Percentiles rank a stretch among this genome's conserved stretches.
These are phyloP conservation scores for Zophobas morio DNA, from an alignment of 1,140 invertebrate genomes.

Conservation along the genomic window DNA sequence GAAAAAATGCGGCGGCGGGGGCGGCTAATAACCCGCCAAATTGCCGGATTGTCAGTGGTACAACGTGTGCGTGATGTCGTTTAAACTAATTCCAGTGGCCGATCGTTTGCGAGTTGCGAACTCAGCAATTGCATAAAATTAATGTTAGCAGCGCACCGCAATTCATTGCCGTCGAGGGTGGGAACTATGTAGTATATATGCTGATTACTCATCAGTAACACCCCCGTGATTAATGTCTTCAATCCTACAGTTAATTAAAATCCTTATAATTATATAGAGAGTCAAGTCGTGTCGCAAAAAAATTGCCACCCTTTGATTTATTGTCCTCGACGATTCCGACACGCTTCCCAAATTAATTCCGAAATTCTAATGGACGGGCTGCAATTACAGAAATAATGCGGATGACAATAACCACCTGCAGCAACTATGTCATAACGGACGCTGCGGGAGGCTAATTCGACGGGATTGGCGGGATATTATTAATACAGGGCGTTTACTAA, in stretches of 20 bases:
- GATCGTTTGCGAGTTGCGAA: constrained; percentile 53
- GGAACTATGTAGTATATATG: constrained; percentile 53
- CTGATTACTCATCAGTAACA: constrained; percentile 62
- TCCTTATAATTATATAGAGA: constrained; percentile 59
- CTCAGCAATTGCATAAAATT: constrained; percentile 57
- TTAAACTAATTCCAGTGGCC: constrained; percentile 52
- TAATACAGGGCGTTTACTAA: not conserved
- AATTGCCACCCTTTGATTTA: constrained; percentile 52
- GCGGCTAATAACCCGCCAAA: constrained; percentile 40
- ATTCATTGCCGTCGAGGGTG: constrained; percentile 54
- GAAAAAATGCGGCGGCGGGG: not conserved
- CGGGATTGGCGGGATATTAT: not conserved
- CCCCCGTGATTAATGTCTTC: constrained; percentile 60
- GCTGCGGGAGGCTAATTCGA: not conserved
- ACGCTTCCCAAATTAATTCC: constrained; percentile 38
- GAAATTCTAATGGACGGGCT: constrained; percentile 31
- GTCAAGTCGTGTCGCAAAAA: constrained; percentile 51
- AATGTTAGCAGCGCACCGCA: constrained; percentile 54
- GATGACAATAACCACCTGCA: constrained; percentile 29
- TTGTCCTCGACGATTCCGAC: constrained; percentile 38
- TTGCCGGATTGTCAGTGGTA: constrained; percentile 53
- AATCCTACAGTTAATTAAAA: constrained; percentile 62
- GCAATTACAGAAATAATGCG: constrained; percentile 27
- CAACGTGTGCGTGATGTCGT: constrained; percentile 52
- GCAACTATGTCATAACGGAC: constrained; percentile 6